A percentile compares a stretch with the other conserved stretches of the same genome.
These are phyloP conservation scores for Sialia sialis DNA, from an alignment of 2,113 vertebrate species.

Conservation along the genomic window DNA sequence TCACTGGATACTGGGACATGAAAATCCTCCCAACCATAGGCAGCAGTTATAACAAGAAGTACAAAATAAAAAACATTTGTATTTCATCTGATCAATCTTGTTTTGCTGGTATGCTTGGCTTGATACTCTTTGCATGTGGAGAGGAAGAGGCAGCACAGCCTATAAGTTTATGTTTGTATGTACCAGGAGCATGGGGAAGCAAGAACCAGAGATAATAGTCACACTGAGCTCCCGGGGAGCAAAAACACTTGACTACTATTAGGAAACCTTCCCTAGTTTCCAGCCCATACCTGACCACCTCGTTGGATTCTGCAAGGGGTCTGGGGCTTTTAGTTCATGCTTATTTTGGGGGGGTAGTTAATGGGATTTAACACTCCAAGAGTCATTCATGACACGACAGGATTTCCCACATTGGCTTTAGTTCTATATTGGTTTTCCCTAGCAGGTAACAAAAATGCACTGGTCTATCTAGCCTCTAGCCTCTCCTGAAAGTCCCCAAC, in stretches of 20 bases:
- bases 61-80: neutral
- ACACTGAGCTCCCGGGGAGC: neutral
- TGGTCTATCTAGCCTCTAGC: neutral
- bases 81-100: neutral
- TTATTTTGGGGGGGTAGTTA: neutral
- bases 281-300: neutral
- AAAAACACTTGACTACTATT: neutral
- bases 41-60: neutral
- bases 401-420: neutral
- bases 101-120: neutral
- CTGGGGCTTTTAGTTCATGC: neutral
- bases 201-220: neutral
- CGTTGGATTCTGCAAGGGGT: neutral
- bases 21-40: conserved; percentile 13
- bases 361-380: neutral
- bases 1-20: conserved; percentile 30
- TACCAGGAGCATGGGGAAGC: rapidly evolving
- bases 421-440: neutral
- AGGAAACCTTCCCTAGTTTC: neutral
- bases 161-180: neutral
- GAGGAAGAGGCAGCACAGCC: neutral
- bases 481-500: neutral
- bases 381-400: neutral
- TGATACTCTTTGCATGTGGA: neutral
- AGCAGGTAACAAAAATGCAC: neutral